These are phyloP conservation scores for Cherax quadricarinatus DNA, from an alignment of 1,140 invertebrate genomes.

Conservation along the genomic window DNA sequence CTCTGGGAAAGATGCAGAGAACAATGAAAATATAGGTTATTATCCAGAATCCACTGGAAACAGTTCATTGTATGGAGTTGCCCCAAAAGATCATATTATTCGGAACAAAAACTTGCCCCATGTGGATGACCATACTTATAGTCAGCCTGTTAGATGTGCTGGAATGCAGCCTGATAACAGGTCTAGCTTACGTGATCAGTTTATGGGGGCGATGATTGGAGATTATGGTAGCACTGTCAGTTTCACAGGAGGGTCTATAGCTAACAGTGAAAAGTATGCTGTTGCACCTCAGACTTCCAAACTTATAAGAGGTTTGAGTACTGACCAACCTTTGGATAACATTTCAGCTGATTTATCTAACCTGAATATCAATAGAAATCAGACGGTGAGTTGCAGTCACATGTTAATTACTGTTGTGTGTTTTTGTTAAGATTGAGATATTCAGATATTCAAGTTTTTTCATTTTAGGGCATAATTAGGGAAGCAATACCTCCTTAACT, in stretches of 20 bases:
- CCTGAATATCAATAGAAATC: constrained; percentile 5
- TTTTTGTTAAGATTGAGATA: too few relatives aligned
- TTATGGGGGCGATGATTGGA: constrained; percentile 49
- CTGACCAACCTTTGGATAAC: background rate
- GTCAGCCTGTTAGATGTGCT: background rate
- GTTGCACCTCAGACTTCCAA: constrained; percentile 12
- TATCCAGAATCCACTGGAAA: background rate
- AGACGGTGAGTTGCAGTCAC: constrained; percentile 19
- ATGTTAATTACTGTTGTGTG: background rate
- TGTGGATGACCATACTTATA: background rate
- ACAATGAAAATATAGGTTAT: constrained; percentile 21
- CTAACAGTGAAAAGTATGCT: constrained; percentile 27
- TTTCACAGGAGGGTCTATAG: background rate
- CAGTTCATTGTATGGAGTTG: background rate
- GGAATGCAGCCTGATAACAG: background rate
- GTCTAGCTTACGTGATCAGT: background rate
- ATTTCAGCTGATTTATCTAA: constrained; percentile 21
- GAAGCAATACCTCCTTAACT: too few relatives aligned
- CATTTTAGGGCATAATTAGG: too few relatives aligned
- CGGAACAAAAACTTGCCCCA: background rate
- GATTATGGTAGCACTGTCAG: background rate
- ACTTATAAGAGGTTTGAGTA: constrained; percentile 12
- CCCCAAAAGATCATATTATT: background rate
- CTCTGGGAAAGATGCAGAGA: background rate
- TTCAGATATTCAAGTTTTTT: too few relatives aligned